A percentile compares a stretch with the other conserved stretches of the same genome.
Evolutionary conservation across 2,797 vertebrate genomes (phyloP).

Genomic region (Acanthiza pusilla): DNA sequence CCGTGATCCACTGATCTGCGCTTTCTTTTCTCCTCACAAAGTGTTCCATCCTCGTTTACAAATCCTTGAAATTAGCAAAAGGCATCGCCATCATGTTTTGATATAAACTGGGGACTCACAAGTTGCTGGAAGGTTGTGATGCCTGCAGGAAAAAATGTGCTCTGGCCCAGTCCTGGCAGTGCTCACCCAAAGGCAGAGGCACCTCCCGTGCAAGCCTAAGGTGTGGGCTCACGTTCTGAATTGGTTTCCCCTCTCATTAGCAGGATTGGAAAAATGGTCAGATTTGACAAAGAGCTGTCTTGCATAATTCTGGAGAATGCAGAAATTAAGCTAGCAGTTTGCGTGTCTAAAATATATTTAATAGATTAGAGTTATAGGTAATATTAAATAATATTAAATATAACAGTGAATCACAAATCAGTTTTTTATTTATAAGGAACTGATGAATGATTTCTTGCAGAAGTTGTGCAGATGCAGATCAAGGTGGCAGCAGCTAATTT

Average conservation of each 20-base stretch:
- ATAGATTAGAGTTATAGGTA: not conserved
- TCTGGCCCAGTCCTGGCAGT: not conserved
- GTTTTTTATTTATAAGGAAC: not conserved
- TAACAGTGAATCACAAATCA: not conserved
- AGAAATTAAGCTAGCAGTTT: not conserved
- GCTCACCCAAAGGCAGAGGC: not conserved
- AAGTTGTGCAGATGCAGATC: not conserved
- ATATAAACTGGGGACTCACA: not conserved
- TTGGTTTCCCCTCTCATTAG: not conserved
- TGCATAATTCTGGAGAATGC: not conserved
- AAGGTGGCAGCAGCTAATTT: not conserved
- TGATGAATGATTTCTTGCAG: not conserved
- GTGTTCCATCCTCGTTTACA: not conserved
- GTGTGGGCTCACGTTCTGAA: not conserved
- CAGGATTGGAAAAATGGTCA: not conserved
- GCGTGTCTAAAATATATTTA: not conserved
- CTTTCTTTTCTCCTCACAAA: constrained; percentile 1
- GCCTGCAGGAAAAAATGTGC: not conserved
- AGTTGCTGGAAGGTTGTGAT: not conserved
- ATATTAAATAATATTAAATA: not conserved
- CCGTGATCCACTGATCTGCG: not conserved
- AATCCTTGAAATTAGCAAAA: not conserved
- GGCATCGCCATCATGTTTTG: not conserved
- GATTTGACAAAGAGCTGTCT: not conserved
- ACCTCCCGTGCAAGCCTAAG: not conserved